Evolutionary conservation across 2,113 vertebrate species (phyloP).

Genomic region (Camelus dromedarius): DNA sequence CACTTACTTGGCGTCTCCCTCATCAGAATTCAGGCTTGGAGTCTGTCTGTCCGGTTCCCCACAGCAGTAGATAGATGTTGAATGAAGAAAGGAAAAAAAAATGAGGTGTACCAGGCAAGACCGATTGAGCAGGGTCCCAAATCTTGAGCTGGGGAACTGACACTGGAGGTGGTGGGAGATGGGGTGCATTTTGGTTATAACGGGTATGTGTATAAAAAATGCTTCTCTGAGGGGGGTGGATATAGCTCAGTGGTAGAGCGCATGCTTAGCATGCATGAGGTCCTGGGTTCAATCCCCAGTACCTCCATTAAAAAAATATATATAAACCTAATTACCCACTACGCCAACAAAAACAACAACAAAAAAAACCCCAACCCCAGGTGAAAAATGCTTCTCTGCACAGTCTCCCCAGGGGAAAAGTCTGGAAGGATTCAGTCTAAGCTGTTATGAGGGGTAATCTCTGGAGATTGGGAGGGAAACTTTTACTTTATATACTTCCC

Average conservation of each 20-base stretch:
- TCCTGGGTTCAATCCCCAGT: too few species aligned
- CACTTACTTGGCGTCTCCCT: background rate
- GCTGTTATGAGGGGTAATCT: background rate
- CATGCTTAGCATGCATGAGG: too few species aligned
- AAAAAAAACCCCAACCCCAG: too few species aligned
- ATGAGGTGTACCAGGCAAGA: background rate
- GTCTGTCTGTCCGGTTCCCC: background rate
- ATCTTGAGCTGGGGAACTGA: background rate
- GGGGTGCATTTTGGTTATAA: background rate
- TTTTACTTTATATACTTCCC: background rate
- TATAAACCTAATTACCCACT: too few species aligned
- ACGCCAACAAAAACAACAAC: too few species aligned
- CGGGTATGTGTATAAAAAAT: fast-evolving
- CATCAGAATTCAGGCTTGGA: background rate
- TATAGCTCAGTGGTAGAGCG: too few species aligned
- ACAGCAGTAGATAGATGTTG: background rate
- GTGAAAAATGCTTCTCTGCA: background rate
- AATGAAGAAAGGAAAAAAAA: background rate
- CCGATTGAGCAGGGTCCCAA: fast-evolving
- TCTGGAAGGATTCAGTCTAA: background rate
- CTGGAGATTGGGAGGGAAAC: background rate
- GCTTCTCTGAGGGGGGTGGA: background rate
- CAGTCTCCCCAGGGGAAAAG: background rate
- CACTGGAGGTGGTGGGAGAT: background rate
- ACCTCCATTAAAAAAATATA: too few species aligned